Percentiles rank a stretch among this genome's conserved stretches.
Conservation (phyloP, 1,140 invertebrate species). For the Zeugodacus cucurbitae region DNA sequence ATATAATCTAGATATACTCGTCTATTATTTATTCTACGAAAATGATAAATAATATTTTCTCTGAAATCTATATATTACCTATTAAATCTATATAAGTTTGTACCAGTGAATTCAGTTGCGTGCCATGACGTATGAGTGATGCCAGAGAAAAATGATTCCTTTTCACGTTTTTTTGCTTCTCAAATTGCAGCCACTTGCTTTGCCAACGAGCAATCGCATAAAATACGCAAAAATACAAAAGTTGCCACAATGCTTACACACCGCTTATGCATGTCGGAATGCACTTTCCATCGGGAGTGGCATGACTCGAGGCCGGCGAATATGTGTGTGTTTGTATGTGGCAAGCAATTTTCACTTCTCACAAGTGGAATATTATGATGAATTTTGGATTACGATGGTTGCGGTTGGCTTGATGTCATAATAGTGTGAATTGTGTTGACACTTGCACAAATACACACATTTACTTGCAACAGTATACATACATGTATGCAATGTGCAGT, state of each 20-base stretch:
- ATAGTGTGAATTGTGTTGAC: conserved; percentile 41
- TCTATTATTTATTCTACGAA: too few species aligned
- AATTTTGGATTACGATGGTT: conserved; percentile 42
- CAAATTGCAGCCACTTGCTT: not conserved
- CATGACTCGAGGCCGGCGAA: not conserved
- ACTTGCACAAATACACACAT: not conserved
- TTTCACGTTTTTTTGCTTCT: not conserved
- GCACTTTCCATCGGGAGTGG: not conserved
- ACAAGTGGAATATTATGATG: conserved; percentile 43
- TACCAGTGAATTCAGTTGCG: not conserved
- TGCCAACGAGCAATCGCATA: not conserved
- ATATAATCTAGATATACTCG: too few species aligned
- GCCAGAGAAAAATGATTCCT: not conserved
- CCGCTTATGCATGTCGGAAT: not conserved
- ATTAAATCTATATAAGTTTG: too few species aligned
- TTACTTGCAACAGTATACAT: not conserved
- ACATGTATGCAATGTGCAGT: not conserved
- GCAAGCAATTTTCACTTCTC: conserved; percentile 35
- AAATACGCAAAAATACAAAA: not conserved
- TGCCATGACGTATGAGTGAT: not conserved
- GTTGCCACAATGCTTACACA: not conserved
- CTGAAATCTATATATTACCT: too few species aligned
- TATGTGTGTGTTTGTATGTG: not conserved
- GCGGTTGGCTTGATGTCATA: conserved; percentile 41
- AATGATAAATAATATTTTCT: too few species aligned